Percentiles rank a stretch among this genome's conserved stretches.
These are phyloP conservation scores for Phyllostomus discolor DNA, from an alignment of 2,113 vertebrate species.

Conservation along the genomic window DNA sequence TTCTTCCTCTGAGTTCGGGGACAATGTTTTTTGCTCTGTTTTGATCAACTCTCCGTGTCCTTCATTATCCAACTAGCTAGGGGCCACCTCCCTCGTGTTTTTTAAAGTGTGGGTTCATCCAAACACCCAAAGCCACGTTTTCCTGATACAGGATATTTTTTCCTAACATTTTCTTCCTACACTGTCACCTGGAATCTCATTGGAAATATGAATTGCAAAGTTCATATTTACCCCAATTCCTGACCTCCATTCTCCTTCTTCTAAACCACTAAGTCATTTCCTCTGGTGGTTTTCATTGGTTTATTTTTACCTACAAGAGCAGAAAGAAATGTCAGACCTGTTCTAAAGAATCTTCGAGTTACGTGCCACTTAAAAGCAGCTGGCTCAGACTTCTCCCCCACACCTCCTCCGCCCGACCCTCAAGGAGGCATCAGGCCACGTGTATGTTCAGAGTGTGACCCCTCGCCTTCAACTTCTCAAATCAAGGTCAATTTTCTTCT, in stretches of 20 bases:
- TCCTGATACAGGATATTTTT: not conserved
- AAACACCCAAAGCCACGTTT: constrained; percentile 4
- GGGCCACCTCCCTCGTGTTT: not conserved
- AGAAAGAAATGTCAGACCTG: not conserved
- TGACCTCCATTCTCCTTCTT: not conserved
- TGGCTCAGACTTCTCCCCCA: not conserved
- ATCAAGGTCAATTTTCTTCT: not conserved
- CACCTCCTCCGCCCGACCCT: no score
- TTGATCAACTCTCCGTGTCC: not conserved
- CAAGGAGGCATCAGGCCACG: not conserved
- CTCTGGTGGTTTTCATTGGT: not conserved
- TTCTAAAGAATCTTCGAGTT: not conserved
- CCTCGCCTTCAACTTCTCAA: not conserved
- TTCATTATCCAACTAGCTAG: not conserved
- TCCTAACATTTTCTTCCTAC: not conserved
- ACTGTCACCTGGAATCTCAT: not conserved
- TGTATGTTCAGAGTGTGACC: not conserved
- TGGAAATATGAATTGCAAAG: not conserved
- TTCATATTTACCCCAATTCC: not conserved
- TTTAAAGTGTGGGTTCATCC: not conserved
- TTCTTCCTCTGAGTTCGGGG: not conserved
- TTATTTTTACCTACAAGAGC: not conserved
- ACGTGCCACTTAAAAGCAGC: not conserved
- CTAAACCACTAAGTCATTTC: not conserved
- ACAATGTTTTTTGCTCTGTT: not conserved